phyloP scores from a whole-genome alignment of 2,113 vertebrate genomes.

The Callospermophilus lateralis region DNA sequence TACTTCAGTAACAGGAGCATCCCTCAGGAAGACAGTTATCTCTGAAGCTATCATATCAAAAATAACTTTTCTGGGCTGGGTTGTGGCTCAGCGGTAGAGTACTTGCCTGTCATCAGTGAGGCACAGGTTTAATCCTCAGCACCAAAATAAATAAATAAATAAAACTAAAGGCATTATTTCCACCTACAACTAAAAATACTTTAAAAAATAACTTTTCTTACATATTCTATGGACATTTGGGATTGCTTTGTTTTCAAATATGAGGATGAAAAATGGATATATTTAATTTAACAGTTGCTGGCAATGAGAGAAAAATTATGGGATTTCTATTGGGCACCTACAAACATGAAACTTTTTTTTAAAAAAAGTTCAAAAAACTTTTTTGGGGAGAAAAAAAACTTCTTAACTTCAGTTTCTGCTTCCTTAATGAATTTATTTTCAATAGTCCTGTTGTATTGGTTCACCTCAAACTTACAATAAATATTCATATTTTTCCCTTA shows the following conservation, averaged over 20 bases:
- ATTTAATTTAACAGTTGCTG: conserved; percentile 21
- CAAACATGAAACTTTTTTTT: not conserved
- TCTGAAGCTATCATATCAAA: not conserved
- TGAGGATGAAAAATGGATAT: not conserved
- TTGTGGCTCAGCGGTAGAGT: too few relatives aligned
- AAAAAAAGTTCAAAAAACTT: too few relatives aligned
- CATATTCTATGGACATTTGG: not conserved
- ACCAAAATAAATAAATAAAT: too few relatives aligned
- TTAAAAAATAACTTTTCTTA: conserved; percentile 9
- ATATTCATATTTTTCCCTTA: too few relatives aligned
- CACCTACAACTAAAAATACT: too few relatives aligned
- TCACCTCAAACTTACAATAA: not conserved
- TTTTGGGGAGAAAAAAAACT: too few relatives aligned
- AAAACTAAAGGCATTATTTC: too few relatives aligned
- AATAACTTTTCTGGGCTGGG: too few relatives aligned
- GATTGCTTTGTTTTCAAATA: conserved; percentile 39
- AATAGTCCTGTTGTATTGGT: not conserved
- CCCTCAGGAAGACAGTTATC: not conserved
- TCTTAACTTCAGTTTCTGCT: not conserved
- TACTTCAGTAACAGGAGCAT: not conserved
- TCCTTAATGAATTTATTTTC: not conserved
- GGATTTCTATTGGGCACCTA: not conserved
- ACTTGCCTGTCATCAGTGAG: too few relatives aligned
- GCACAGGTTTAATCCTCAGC: too few relatives aligned
- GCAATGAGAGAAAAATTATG: not conserved